These are phyloP conservation scores for Agrochola lychnidis DNA, from an alignment of 2,888 invertebrate genomes.

Conservation along the genomic window DNA sequence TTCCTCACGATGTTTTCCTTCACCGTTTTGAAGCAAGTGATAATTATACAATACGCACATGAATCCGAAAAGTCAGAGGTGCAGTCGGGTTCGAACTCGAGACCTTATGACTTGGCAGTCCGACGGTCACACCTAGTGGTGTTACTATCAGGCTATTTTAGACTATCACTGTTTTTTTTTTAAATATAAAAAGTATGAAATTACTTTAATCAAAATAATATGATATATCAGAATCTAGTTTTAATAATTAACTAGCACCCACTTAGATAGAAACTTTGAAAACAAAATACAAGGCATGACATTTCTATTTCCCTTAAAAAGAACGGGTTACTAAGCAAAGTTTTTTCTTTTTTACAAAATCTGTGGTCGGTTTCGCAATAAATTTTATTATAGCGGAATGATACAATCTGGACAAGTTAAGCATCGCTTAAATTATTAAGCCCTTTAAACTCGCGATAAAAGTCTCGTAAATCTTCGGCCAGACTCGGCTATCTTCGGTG, in stretches of 20 bases:
- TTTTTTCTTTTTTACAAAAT: conserved; percentile 12
- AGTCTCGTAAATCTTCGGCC: conserved; percentile 72
- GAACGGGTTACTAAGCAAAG: conserved; percentile 1
- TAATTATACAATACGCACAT: too few species aligned
- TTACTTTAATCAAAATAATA: too few species aligned
- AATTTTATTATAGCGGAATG: conserved; percentile 56
- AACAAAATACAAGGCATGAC: background rate
- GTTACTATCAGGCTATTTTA: too few species aligned
- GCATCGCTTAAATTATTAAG: conserved; percentile 73
- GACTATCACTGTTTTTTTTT: too few species aligned
- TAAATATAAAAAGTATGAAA: background rate
- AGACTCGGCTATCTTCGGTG: conserved; percentile 63
- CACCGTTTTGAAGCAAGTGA: too few species aligned
- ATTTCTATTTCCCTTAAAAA: background rate
- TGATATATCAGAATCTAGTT: background rate
- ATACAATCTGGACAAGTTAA: conserved; percentile 65
- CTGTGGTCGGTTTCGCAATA: conserved; percentile 45
- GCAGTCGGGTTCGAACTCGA: too few species aligned
- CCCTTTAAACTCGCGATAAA: conserved; percentile 76
- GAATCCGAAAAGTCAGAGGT: too few species aligned
- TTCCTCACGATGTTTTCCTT: too few species aligned
- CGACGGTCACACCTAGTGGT: too few species aligned
- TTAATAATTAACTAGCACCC: background rate
- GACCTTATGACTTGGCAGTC: too few species aligned
- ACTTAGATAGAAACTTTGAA: background rate